Conservation (phyloP, 2,797 vertebrate species). For the Lates japonicus region DNA sequence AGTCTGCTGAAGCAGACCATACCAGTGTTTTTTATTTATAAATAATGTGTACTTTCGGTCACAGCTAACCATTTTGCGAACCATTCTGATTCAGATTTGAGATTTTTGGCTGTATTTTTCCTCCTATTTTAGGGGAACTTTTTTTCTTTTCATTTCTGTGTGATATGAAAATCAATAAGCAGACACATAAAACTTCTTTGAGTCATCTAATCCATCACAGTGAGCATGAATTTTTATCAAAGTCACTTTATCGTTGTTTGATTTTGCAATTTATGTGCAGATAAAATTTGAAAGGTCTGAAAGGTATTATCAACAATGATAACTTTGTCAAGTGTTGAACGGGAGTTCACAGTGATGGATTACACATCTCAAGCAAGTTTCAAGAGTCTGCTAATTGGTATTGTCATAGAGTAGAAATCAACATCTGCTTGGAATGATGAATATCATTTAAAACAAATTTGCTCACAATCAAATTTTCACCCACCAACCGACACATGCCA, state of each 20-base stretch:
- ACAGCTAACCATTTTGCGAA: background rate
- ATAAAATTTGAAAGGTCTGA: constrained; percentile 21
- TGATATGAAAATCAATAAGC: background rate
- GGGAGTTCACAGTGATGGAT: constrained; percentile 29
- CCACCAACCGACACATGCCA: background rate
- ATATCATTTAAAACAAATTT: background rate
- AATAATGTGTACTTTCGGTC: background rate
- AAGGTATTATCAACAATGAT: constrained; percentile 3
- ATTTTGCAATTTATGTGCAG: constrained; percentile 18
- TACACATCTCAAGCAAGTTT: constrained; percentile 9
- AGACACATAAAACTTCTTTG: constrained; percentile 5
- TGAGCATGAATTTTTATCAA: background rate
- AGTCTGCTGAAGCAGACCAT: background rate
- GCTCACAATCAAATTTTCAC: background rate
- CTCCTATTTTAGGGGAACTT: background rate
- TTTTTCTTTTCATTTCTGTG: background rate
- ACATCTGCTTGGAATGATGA: background rate
- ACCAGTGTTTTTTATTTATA: background rate
- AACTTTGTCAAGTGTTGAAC: constrained; percentile 26
- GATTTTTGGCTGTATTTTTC: background rate
- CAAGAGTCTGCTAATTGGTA: constrained; percentile 5
- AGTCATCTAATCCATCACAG: constrained; percentile 14
- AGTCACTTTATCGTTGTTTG: constrained; percentile 8
- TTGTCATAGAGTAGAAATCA: constrained; percentile 1
- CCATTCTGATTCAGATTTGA: background rate